Percentiles rank a stretch among this genome's conserved stretches.
phyloP scores from a whole-genome alignment of 2,113 vertebrate genomes.

The Phalacrocorax carbo region DNA sequence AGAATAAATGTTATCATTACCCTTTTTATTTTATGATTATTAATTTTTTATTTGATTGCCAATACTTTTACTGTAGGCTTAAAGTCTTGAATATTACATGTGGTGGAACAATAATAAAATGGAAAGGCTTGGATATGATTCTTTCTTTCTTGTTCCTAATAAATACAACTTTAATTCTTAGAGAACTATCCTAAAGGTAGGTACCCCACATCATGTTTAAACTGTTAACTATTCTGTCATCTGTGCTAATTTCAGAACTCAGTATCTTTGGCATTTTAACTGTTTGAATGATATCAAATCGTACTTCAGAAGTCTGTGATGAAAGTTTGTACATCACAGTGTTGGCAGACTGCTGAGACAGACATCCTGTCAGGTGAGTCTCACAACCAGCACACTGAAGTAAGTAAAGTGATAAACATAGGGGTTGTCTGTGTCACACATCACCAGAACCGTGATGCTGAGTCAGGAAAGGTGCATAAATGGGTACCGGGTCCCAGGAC shows the following conservation, averaged over 20 bases:
- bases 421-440: neutral
- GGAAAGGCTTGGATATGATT: neutral
- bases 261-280: neutral
- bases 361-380: neutral
- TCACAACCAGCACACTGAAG: neutral
- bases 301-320: neutral
- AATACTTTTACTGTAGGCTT: slow-evolving; percentile 43
- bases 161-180: neutral
- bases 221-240: neutral
- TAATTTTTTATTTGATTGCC: slow-evolving; percentile 59
- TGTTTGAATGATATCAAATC: neutral
- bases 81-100: slow-evolving; percentile 32
- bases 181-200: neutral
- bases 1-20: slow-evolving; percentile 54
- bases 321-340: neutral
- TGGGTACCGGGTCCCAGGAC: neutral
- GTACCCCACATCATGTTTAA: neutral
- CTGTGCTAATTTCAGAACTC: neutral
- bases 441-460: neutral
- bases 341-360: neutral
- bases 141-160: neutral
- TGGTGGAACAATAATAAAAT: slow-evolving; percentile 28
- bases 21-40: slow-evolving; percentile 56
- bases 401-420: neutral
- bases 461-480: neutral